Evolutionary conservation across 2,888 invertebrate species (phyloP), one percentile per base, ranked within the genome.

Genomic region (Lithophane semibrunnea): DNA sequence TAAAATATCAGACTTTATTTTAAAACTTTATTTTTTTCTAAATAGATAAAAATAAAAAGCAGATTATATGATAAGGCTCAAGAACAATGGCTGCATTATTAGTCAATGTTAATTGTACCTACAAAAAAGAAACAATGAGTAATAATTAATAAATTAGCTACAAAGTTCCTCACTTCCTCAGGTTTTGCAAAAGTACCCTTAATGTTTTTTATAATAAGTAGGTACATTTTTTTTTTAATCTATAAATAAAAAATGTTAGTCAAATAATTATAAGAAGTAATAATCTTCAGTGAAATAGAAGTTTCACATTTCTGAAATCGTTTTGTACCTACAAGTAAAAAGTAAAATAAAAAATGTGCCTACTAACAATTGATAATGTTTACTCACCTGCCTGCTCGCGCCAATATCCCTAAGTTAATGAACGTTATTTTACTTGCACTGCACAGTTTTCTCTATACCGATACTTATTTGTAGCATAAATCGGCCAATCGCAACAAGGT

Each of bases 301-400:
- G 9, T 12, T 24, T 10, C 52, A 24, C n/a, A 72, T 42, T 71
- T 49, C 13, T 1, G n/a, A 24, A 49, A 71, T 37, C 18, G 0
- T 37, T 18, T 21, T 21, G 1, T 42, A 49, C 4, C 24, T 21
- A 21, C 24, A 37, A 37, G 2, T 37, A 5, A 3, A 37, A 37
- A 37, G 37, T 37, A 70, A 49, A 42, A 0, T 10, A 7, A 69
- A 69, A 29, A 29, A 16, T n/a, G 0, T 72, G 13, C 8, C 5
- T 5, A 21, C 3, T 44, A 42, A 21, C 24, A 61, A 37, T 12
- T 49, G 24, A 49, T 42, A 37, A 4, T 49, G 3, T 24, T 61
- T 37, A 58, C 79, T 77, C 79, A 83, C 83, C 56, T 58, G 37
- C 21, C 16, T 42, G 12, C 16, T 24, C 13, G 56, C 24, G 12